Base-by-base conservation (phyloP, 2,797 vertebrate genomes). In the Nothura maculosa region DNA sequence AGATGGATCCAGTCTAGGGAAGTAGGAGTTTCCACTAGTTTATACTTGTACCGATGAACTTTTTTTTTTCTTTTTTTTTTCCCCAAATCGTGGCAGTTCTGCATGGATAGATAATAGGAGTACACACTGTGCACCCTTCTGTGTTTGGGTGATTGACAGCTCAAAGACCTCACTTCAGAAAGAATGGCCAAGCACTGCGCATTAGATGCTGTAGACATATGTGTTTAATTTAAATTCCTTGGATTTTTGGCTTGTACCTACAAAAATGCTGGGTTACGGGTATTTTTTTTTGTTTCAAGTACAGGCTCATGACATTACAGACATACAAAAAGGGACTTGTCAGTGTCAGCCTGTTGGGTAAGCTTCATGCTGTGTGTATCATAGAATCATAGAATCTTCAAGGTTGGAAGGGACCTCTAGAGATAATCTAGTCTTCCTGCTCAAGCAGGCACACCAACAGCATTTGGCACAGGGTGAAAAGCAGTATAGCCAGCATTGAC, bases 161-260 rank as follows among this genome's bases (percentile, higher is more conserved):
- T 90, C 54, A 50, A 93, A 92, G 81, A 32, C 38, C 69, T 10
- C 8, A 21, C 25, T 25, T 77, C 58, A 83, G 58, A 74, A 88
- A 58, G 36, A 70, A 72, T 1, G 1, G 40, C 42, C 38, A 63
- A 58, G 42, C 42, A 28, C 19, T 30, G 21, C 24, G 62, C 47
- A 55, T 62, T 69, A 74, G 43, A 58, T 88, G 43, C 66, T 72
- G 38, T 18, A 78, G 15, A 63, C 5, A 0, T 55, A 79, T 57
- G 30, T n/a, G 18, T 8, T 68, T 55, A 57, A 2, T 74, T 38
- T 19, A 69, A 8, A 79, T 62, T 66, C 77, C 52, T 70, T 69
- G 30, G 4, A 32, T 55, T 74, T 77, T 90, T 92, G 30, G 43
- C 58, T 63, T 63, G 15, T 36, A 60, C n/a, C 25, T 63, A 70